Evolutionary conservation across 1,140 invertebrate species (phyloP).

Genomic region (Lucilia sericata): DNA sequence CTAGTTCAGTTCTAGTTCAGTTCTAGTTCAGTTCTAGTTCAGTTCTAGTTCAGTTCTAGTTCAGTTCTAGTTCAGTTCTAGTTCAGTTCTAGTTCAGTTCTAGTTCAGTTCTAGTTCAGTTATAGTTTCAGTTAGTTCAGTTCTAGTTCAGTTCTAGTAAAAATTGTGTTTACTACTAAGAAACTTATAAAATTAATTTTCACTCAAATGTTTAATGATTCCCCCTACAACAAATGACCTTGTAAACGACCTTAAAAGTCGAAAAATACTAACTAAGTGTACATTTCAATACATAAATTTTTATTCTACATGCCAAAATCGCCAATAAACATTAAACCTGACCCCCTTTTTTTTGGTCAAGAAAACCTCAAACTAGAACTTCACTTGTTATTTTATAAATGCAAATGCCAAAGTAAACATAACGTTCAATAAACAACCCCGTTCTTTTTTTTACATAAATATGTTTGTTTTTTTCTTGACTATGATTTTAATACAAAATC

Average conservation of each 20-base stretch:
- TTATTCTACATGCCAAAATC: background rate
- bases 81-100: too few species aligned
- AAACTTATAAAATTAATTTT: too few species aligned
- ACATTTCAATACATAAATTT: background rate
- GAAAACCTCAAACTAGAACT: constrained; percentile 16
- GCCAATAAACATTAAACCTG: constrained; percentile 1
- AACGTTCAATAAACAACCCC: background rate
- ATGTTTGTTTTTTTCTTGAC: background rate
- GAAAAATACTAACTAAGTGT: background rate
- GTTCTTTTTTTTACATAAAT: background rate
- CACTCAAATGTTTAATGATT: too few species aligned
- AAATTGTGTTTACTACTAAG: too few species aligned
- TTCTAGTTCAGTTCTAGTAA: too few species aligned
- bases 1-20: too few species aligned
- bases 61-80: too few species aligned
- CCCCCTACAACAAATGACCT: background rate
- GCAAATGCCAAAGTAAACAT: background rate
- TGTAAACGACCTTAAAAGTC: constrained; percentile 6
- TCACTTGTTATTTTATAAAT: constrained; percentile 1
- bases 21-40: too few species aligned
- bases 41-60: too few species aligned
- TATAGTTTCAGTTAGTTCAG: too few species aligned
- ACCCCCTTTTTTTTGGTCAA: constrained; percentile 11
- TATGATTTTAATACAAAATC: background rate
- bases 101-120: too few species aligned